phyloP scores from a whole-genome alignment of 2,113 vertebrate species.

The Charina bottae region DNA sequence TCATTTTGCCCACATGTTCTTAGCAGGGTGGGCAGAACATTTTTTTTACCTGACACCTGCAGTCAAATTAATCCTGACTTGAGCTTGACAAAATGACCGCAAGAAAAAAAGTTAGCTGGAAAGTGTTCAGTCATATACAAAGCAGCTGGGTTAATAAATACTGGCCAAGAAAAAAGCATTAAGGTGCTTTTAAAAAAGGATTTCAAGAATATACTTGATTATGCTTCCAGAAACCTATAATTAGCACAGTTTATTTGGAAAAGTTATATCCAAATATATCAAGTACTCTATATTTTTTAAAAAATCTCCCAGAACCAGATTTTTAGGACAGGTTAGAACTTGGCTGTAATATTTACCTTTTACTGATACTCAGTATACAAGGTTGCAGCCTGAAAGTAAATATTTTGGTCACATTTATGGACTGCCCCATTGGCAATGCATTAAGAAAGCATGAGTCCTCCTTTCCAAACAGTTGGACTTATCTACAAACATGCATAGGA shows the following conservation, averaged over 20 bases:
- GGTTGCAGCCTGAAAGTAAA: conserved; percentile 63
- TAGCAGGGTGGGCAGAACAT: conserved; percentile 53
- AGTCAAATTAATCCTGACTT: conserved; percentile 71
- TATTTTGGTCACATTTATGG: conserved; percentile 63
- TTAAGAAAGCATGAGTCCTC: conserved; percentile 57
- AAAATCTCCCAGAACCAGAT: conserved; percentile 20
- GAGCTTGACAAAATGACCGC: conserved; percentile 70
- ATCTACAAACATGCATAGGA: conserved; percentile 62
- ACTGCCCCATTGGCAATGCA: conserved; percentile 68
- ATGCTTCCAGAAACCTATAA: conserved; percentile 57
- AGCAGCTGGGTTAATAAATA: conserved; percentile 56
- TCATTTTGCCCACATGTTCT: conserved; percentile 59
- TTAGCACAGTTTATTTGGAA: conserved; percentile 56
- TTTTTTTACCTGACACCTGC: conserved; percentile 75
- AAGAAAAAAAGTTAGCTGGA: conserved; percentile 58
- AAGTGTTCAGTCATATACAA: conserved; percentile 54
- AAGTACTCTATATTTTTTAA: conserved; percentile 36
- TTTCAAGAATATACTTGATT: conserved; percentile 55
- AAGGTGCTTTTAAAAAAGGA: conserved; percentile 60
- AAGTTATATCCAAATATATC: conserved; percentile 49
- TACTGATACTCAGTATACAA: conserved; percentile 49
- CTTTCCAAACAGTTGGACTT: conserved; percentile 52
- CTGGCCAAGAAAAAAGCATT: conserved; percentile 52
- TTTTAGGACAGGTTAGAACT: conserved; percentile 70
- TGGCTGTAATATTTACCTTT: conserved; percentile 72